Percentiles rank a stretch among this genome's conserved stretches.
phyloP scores from a whole-genome alignment of 2,888 invertebrate genomes.

The Tolmerus cingulatus region DNA sequence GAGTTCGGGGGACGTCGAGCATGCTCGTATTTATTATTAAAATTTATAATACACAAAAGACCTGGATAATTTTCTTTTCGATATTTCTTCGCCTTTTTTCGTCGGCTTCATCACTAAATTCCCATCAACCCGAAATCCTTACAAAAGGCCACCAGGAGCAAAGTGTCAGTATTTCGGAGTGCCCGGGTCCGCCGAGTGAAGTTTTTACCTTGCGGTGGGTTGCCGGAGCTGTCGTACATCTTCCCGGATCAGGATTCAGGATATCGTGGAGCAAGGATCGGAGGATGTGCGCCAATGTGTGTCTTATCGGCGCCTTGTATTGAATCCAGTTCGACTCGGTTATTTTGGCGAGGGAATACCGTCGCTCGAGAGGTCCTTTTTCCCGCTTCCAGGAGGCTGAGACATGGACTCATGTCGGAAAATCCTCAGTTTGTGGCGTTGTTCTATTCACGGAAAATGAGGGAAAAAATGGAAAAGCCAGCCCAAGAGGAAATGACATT shows the following conservation, averaged over 20 bases:
- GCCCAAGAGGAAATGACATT: slow-evolving; percentile 30
- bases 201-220: slow-evolving; percentile 32
- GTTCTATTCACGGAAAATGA: slow-evolving; percentile 27
- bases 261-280: slow-evolving; percentile 38
- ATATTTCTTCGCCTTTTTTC: slow-evolving; percentile 40
- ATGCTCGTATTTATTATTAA: slow-evolving; percentile 46
- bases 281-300: slow-evolving; percentile 24
- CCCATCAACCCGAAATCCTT: slow-evolving; percentile 43
- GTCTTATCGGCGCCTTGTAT: slow-evolving; percentile 29
- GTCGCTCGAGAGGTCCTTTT: slow-evolving; percentile 29
- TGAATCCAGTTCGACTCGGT: slow-evolving; percentile 19
- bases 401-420: slow-evolving; percentile 18
- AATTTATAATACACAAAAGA: slow-evolving; percentile 49
- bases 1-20: neutral
- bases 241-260: slow-evolving; percentile 43
- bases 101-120: slow-evolving; percentile 44
- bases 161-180: slow-evolving; percentile 38
- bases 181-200: slow-evolving; percentile 30
- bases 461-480: slow-evolving; percentile 23
- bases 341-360: slow-evolving; percentile 27
- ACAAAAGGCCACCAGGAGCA: slow-evolving; percentile 12
- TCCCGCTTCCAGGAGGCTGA: neutral
- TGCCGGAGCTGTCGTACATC: slow-evolving; percentile 36
- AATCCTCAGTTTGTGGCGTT: slow-evolving; percentile 5
- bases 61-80: slow-evolving; percentile 40